Conservation (phyloP, 2,888 invertebrate species). For the Salpingus planirostris region DNA sequence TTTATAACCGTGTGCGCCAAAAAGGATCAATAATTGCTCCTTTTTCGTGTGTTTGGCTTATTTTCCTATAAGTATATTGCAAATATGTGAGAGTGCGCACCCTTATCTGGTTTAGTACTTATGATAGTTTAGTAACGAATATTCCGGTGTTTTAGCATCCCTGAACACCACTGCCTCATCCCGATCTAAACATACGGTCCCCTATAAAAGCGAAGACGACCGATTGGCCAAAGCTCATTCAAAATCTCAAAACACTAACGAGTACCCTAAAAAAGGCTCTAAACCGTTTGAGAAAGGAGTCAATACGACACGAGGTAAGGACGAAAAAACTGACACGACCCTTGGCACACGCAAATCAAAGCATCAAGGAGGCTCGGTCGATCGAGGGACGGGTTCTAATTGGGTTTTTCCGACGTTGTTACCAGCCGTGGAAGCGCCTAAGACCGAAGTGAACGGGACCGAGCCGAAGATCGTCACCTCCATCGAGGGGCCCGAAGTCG, state of each 20-base stretch:
- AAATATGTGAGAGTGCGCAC: constrained; percentile 17
- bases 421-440: constrained; percentile 32
- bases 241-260: constrained; percentile 34
- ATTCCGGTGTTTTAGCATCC: constrained; percentile 58
- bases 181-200: constrained; percentile 57
- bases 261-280: constrained; percentile 31
- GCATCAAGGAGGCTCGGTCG: not conserved
- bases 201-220: constrained; percentile 44
- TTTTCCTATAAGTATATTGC: too few species aligned
- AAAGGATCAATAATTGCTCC: too few species aligned
- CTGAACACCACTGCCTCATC: constrained; percentile 65
- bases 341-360: constrained; percentile 37
- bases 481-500: constrained; percentile 34
- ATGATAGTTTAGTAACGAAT: constrained; percentile 31
- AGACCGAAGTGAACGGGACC: constrained; percentile 18
- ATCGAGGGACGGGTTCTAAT: not conserved
- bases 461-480: constrained; percentile 40
- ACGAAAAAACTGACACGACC: constrained; percentile 33
- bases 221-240: constrained; percentile 40
- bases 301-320: constrained; percentile 38
- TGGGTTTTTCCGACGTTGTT: not conserved
- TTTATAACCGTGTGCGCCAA: too few species aligned
- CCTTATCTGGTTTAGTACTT: constrained; percentile 20
- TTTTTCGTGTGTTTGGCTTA: too few species aligned
- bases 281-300: constrained; percentile 35